Base-by-base conservation (phyloP, 2,797 vertebrate genomes). In the Hydrolagus colliei region DNA sequence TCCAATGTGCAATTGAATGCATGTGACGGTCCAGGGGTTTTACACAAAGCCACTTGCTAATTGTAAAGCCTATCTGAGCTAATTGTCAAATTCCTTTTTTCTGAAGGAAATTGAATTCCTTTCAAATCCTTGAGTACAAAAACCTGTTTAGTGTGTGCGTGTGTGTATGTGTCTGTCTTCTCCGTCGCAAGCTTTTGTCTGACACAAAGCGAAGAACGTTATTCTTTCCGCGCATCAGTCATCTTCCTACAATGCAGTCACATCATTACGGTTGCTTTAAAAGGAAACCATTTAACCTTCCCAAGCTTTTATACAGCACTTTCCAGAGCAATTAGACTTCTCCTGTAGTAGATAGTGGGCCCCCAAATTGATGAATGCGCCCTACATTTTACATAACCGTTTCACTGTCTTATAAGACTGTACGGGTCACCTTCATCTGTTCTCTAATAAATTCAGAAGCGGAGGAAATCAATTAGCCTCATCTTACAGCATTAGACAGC, bases 261-360 rank as follows among this genome's bases (percentile, higher is more conserved):
- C 63, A 20, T n/a, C 79, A n/a, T 84, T 84, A 84, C n/a, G 65
- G 8, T 9, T 35, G 35, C 65, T 20, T 18, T 84, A 68, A 84
- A 71, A 84, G 71, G 79, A 84, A 84, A 84, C 14, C 65, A 71
- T 84, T 84, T 84, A 84, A 84, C 79, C 65, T 84, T 52, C 65
- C 35, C 65, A 41, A 68, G 65, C 79, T 84, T 84, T 84, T 84
- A 84, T 71, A 84, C 79, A 41, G 27, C 79, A 84, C 79, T 18
- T 84, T 84, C 16, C 65, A 84, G 79, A 20, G 79, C 79, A 84
- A 84, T 84, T 84, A 84, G 27, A 71, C 41, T 52, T 9, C 65
- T 84, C 63, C 65, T 41, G 65, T 52, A 84, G 79, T 10, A 52
- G 13, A 16, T 67, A 84, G 79, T 16, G 20, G 41, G 41, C 41